These are phyloP conservation scores for Intellagama lesueurii DNA, from an alignment of 2,797 vertebrate species.

Conservation along the genomic window DNA sequence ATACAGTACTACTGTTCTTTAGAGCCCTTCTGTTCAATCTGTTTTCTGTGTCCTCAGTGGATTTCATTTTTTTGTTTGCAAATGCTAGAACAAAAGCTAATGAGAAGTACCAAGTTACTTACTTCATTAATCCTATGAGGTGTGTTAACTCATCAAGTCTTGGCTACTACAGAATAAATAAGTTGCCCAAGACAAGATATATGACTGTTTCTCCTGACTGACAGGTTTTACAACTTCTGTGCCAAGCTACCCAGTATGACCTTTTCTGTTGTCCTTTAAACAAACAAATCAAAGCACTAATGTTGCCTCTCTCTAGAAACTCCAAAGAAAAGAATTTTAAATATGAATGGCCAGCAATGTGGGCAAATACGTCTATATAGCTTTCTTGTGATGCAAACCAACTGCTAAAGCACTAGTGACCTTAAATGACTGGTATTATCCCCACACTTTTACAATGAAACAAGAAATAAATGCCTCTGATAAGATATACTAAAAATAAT, in stretches of 20 bases:
- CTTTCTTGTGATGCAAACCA: background rate
- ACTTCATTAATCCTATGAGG: background rate
- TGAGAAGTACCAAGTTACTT: background rate
- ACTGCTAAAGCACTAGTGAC: background rate
- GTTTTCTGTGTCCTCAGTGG: background rate
- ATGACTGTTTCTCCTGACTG: background rate
- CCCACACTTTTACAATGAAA: background rate
- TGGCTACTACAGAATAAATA: background rate
- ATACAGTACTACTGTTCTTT: background rate
- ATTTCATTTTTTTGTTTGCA: background rate
- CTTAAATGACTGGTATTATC: background rate
- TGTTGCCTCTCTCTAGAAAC: background rate
- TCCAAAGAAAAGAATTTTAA: background rate
- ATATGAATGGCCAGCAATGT: background rate
- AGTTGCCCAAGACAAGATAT: background rate
- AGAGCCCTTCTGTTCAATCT: background rate
- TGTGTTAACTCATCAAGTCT: background rate
- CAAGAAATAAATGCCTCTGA: background rate
- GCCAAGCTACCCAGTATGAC: background rate
- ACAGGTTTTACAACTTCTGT: constrained; percentile 17
- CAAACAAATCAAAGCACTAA: background rate
- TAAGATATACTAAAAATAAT: background rate
- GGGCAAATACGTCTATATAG: background rate
- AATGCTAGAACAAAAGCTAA: background rate
- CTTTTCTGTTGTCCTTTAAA: background rate